Evolutionary conservation across 1,140 invertebrate species (phyloP), one percentile per base, ranked within the genome.

Genomic region (Zaprionus davidi): DNA sequence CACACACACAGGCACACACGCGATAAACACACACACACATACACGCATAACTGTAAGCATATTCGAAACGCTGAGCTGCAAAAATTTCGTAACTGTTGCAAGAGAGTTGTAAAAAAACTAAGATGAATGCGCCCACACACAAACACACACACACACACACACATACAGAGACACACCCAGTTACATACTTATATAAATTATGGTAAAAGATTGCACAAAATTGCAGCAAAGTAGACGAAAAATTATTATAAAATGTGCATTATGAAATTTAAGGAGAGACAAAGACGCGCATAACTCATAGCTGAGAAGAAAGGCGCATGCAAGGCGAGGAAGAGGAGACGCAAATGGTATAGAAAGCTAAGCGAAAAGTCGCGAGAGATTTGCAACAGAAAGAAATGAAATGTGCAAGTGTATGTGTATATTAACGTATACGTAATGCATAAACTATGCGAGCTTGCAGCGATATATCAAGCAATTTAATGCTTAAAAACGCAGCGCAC

Each of bases 241-340:
- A 90, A 90, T 90, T 79, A 90, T 90, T 88, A 88, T 88, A 82
- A 90, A 90, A 90, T 90, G 85, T 85, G 79, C 82, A 90, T 90
- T 90, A 90, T 90, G 85, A 90, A 90, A 90, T 90, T 90, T 90
- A 90, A 90, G 81, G 36, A 71, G 78, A 88, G 84, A 88, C 85
- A 88, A 88, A 88, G 84, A 90, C 71, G 85, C 68, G 85, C 81
- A 87, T 87, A 88, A 87, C 75, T 88, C 78, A 84, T 71, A 60
- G 56, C n/a, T 1, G 26, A 17, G n/a, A 34, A 46, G 56, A 57
- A 67, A 67, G 34, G 66, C 34, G 65, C 20, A 66, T 62, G 53
- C 41, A 46, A 78, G 76, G 74, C 56, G 69, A 9, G 12, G 2
- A 3, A 13, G 58, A 53, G 51, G 44, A 24, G n/a, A n/a, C n/a